These are phyloP conservation scores for Philypnodon macrostomus DNA, from an alignment of 2,797 vertebrate genomes.

Conservation along the genomic window DNA sequence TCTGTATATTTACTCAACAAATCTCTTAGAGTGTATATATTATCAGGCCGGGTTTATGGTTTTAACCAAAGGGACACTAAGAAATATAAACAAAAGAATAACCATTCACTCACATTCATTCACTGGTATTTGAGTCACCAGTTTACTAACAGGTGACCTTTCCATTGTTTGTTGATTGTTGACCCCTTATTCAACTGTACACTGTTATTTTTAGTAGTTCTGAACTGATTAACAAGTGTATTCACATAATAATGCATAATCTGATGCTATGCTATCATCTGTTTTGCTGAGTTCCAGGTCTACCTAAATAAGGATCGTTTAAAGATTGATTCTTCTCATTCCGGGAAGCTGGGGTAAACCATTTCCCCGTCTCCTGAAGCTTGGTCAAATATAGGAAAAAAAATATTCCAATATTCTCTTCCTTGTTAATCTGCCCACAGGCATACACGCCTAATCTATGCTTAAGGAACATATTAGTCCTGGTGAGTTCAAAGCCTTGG, in stretches of 20 bases:
- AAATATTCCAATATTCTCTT: constrained; percentile 5
- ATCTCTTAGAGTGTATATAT: constrained; percentile 27
- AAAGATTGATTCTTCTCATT: no score
- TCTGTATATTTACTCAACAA: constrained; percentile 45
- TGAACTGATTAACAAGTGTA: no score
- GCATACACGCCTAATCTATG: constrained; percentile 3
- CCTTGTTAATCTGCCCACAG: constrained; percentile 15
- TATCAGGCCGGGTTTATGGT: constrained; percentile 14
- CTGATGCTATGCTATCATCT: no score
- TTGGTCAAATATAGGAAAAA: not conserved
- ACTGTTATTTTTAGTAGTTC: no score
- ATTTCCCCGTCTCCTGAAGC: constrained; percentile 2
- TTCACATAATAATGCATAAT: no score
- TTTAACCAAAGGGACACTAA: constrained; percentile 8
- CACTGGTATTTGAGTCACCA: no score
- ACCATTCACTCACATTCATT: no score
- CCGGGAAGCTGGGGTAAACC: not conserved
- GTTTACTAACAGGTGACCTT: no score
- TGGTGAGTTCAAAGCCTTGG: constrained; percentile 28
- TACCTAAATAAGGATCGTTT: no score
- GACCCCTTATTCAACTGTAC: no score
- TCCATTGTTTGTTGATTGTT: no score
- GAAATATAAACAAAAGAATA: constrained; percentile 20
- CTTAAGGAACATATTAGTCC: constrained; percentile 32
- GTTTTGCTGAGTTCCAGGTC: no score